Base-by-base conservation (phyloP, 1,140 invertebrate species). In the Hypsibius dujardini region DNA sequence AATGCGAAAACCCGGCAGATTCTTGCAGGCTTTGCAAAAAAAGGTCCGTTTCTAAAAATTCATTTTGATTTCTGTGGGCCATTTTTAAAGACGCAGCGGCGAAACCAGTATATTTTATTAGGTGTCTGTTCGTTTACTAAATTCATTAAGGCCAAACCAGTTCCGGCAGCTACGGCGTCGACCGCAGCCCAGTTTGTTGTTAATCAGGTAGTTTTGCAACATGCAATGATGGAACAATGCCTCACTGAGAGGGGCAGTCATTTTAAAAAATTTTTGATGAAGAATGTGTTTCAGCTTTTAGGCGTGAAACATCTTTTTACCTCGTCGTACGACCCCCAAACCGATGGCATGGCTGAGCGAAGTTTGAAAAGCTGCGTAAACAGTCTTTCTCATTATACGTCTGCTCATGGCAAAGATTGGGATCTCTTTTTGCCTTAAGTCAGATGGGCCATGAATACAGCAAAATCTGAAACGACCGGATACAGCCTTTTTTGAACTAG, bases 71-170 rank as follows among this genome's bases (percentile, higher is more conserved):
- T 56, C n/a, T 56, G 50, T 56, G 50, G 50, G 7, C 50, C 50
- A 12, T 56, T 56, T 56, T 12, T n/a, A n/a, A 7, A 12, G 50
- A 12, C 50, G 7, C 7, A 56, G n/a, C 50, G 50, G 7, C 50
- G 50, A 56, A 56, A 56, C n/a, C 7, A 56, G n/a, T 56, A 56
- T n/a, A 56, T 56, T 56, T n/a, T 56, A n/a, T n/a, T 56, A 56
- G 50, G 7, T 7, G n/a, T 56, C 7, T 56, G 50, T 56, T n/a
- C 50, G 50, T 56, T 56, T n/a, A 56, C 50, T 56, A 56, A 56
- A 56, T 56, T 12, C 50, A n/a, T 56, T 12, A 56, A 12, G n/a
- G 50, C 50, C 7, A 56, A 56, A n/a, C 7, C 50, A n/a, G n/a
- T n/a, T 56, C 50, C 7, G 7, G 7, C 7, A 12, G 50, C 50